Base-by-base conservation (phyloP, 2,797 vertebrate genomes). In the Gadopsis marmoratus region DNA sequence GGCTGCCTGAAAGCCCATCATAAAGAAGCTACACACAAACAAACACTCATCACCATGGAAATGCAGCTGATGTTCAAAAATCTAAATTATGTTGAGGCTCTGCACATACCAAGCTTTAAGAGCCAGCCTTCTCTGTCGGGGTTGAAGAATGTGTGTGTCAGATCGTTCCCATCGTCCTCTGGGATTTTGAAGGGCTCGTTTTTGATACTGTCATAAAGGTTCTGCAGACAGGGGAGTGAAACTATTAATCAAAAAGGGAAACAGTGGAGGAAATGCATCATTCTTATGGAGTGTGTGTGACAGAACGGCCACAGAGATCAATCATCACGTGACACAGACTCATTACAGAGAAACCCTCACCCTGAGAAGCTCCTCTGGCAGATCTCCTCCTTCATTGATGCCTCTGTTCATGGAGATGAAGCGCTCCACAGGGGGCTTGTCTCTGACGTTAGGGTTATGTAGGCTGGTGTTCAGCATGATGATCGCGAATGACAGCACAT, bases 391-490 rank as follows among this genome's bases (percentile, higher is more conserved):
- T 74, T 99, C 97, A 5, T 99, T 99, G 94, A 99, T 99, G 29
- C 98, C 98, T 2, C 98, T 96, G 92, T 99, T 99, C 98, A 99
- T 99, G 73, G 96, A 96, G 95, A 99, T 97, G 78, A 99, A 99
- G 43, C 97, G 96, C 94, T 99, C 97, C 7, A 97, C 97, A 0
- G 97, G 95, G 51, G 98, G 97, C 83, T 99, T 99, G 95, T 99
- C 98, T 78, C 97, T 91, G 50, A 99, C 98, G 0, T 99, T 99
- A 77, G 98, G 98, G 93, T 99, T 99, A 86, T 99, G 98, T 67
- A 99, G 96, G 85, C 98, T 99, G 90, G 98, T 99, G 88, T 99
- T 99, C 69, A 99, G 94, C 98, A 99, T 99, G 89, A 99, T 99
- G 95, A 99, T 97, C 0, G 98, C 97, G 13, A 99, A 99, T 0